Evolutionary conservation across 2,888 invertebrate species (phyloP).

Genomic region (Nycteola revayana): DNA sequence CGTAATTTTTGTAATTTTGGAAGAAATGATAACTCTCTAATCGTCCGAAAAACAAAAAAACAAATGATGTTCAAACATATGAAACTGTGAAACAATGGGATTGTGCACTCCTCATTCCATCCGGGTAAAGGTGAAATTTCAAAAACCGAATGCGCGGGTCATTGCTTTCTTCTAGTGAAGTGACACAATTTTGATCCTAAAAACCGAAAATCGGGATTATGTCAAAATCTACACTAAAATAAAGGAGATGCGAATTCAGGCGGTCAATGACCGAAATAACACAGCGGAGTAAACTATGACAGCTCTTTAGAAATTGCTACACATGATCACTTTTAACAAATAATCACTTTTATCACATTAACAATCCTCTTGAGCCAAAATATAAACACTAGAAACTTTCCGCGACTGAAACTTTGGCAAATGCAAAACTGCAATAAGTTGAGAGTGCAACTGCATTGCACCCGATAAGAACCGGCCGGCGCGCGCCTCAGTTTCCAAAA

Average conservation of each 20-base stretch:
- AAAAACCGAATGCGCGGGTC: conserved; percentile 76
- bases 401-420: conserved; percentile 74
- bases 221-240: conserved; percentile 61
- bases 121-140: conserved; percentile 73
- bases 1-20: conserved; percentile 82
- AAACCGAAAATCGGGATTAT: conserved; percentile 67
- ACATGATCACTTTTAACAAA: conserved; percentile 64
- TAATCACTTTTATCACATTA: conserved; percentile 71
- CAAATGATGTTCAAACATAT: conserved; percentile 81
- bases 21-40: conserved; percentile 78
- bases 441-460: conserved; percentile 82
- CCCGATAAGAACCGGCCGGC: conserved; percentile 82
- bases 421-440: conserved; percentile 82
- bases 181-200: conserved; percentile 65
- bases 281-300: conserved; percentile 72
- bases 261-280: conserved; percentile 83
- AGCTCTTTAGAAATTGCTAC: conserved; percentile 64
- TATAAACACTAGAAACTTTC: conserved; percentile 73
- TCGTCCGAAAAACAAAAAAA: conserved; percentile 82
- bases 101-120: conserved; percentile 81
- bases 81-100: conserved; percentile 80
- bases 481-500: conserved; percentile 74
- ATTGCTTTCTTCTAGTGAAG: conserved; percentile 74
- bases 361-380: conserved; percentile 54
- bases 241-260: conserved; percentile 75